Base-by-base conservation (phyloP, 1,140 invertebrate genomes). In the Leucophenga varia region DNA sequence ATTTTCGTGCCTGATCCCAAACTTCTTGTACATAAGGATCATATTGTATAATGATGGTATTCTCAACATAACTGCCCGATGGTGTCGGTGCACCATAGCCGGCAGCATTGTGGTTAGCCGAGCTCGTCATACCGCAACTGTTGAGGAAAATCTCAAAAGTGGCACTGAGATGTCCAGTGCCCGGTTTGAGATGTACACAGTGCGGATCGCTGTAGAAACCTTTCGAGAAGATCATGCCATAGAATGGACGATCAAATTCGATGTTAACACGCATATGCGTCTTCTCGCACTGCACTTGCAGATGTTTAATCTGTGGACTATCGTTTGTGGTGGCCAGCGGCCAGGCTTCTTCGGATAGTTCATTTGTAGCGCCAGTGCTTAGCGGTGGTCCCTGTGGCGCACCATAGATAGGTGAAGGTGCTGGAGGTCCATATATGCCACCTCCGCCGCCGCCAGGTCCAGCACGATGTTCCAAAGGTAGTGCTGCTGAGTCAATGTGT, bases 161-260 rank as follows among this genome's bases (percentile, higher is more conserved):
- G 17, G 90, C 91, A 64, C 88, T 91, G 4, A 93, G 75, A 55
- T 93, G 89, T 3, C 93, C 93, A 0, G 89, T 91, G 2, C 90
- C 91, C 0, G 92, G 89, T 58, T 92, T 91, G 30, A 95, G 71
- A 64, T 96, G 92, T 30, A 95, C 90, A 74, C 93, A 96, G 61
- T 92, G 89, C 2, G 87, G 81, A 68, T 94, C 91, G 57, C 89
- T 93, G 77, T 93, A 95, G 78, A 88, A 90, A 22, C 88, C 91
- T 76, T 95, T 95, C 42, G 90, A 93, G 80, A 96, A 96, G 54
- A 96, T 93, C 85, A 95, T 93, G 3, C 93, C 93, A 75, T 95
- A 94, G 78, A 96, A 96, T 0, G 93, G 92, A 20, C 92, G 80
- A 72, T 95, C 93, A 77, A 96, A 95, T 72, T 94, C 91, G 57